Percentiles rank a stretch among this genome's conserved stretches.
phyloP scores from a whole-genome alignment of 2,113 vertebrate genomes.

The Emydura subglobosa region DNA sequence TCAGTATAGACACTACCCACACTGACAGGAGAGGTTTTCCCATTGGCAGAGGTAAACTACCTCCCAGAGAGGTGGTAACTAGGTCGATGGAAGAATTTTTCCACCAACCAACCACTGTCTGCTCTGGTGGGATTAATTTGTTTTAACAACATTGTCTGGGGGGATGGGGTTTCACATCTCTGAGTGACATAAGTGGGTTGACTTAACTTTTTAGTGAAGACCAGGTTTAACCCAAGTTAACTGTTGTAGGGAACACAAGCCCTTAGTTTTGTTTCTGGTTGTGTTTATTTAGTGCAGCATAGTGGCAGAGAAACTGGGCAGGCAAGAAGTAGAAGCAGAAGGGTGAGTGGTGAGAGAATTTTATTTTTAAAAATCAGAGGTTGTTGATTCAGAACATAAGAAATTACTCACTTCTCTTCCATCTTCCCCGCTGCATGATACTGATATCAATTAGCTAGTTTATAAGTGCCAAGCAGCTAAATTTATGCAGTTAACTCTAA shows the following conservation, averaged over 20 bases:
- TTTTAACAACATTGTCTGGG: neutral
- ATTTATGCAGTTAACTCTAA: slow-evolving; percentile 27
- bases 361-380: slow-evolving; percentile 39
- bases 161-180: neutral
- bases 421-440: slow-evolving; percentile 57
- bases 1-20: neutral
- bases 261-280: neutral
- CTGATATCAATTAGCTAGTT: slow-evolving; percentile 59
- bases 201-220: neutral
- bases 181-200: rapidly evolving
- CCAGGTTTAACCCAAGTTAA: neutral
- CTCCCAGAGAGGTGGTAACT: neutral
- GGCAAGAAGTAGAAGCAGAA: slow-evolving; percentile 52
- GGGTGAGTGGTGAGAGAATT: slow-evolving; percentile 9
- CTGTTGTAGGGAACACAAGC: neutral
- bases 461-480: slow-evolving; percentile 46
- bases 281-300: slow-evolving; percentile 16
- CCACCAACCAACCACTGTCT: neutral
- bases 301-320: rapidly evolving
- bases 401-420: slow-evolving; percentile 62
- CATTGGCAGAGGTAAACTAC: neutral
- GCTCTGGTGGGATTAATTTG: neutral
- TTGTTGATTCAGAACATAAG: slow-evolving; percentile 31
- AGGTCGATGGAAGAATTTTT: neutral
- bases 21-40: neutral